Base-by-base conservation (phyloP, 2,797 vertebrate genomes). In the Enteromius viviparus region DNA sequence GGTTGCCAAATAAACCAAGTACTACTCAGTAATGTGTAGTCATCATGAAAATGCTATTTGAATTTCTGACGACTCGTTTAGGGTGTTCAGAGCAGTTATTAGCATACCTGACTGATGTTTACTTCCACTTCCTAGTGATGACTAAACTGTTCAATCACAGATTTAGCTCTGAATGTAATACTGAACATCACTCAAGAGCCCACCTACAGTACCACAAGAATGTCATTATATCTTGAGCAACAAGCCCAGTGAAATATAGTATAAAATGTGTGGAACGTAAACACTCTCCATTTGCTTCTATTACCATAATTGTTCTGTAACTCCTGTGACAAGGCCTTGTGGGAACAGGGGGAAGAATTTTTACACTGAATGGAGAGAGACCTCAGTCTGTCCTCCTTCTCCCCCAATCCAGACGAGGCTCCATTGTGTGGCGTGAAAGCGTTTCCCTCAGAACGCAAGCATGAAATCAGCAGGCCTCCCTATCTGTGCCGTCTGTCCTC, bases 231-330 rank as follows among this genome's bases (percentile, higher is more conserved):
- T 75, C 21, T 23, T 60, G n/a, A 60, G 53, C 8, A 76, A 76
- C 53, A 60, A 8, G 34, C 53, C 53, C 9, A 1, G 21, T 15
- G 34, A 37, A n/a, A 17, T 26, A 76, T 76, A 26, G 32, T 40
- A 6, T 23, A 23, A 5, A 15, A 47, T 66, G 53, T 60, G 82
- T 74, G 58, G 60, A 75, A 78, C 69, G 23, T 78, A 70, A 83
- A 74, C 71, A 80, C 40, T 71, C 21, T 47, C 71, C 47, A 47
- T 65, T 85, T 26, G 62, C 49, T 55, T 87, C 17, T 91, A 94
- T 95, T 95, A 94, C 94, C 93, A 95, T 94, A 95, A 95, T 95
- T 95, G 94, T 93, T 93, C 93, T 94, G 94, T 94, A 94, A 94
- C 94, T 95, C 88, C 79, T 93, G 92, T 37, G 82, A 91, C 94